Base-by-base conservation (phyloP, 2,797 vertebrate species). In the Chiropotes sagulatus region DNA sequence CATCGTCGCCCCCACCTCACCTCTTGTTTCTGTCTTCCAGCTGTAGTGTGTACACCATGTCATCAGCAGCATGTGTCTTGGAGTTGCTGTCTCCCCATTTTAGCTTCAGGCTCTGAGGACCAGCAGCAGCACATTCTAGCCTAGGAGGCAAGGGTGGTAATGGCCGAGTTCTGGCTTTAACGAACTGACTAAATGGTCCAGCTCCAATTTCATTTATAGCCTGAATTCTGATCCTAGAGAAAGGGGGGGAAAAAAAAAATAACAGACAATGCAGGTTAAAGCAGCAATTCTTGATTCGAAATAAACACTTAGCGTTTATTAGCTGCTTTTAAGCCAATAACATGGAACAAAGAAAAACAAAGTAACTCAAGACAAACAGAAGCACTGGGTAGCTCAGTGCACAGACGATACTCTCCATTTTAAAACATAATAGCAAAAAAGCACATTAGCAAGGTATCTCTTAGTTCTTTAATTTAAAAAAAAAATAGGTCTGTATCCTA, bases 41-140 rank as follows among this genome's bases (percentile, higher is more conserved):
- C 98, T 99, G 99, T 85, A 99, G 99, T 78, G 99, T 99, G 96
- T 99, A 99, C 88, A 99, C 99, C 97, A 99, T 98, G 96, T 99
- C 99, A 1, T 99, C 99, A 0, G 98, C 87, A 7, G 99, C 64
- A 0, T 99, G 99, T 54, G 98, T 98, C 39, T 99, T 99, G 61
- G 99, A 98, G 88, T 97, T 99, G 90, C 99, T 99, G 93, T 99
- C 99, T 4, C 99, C 99, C 99, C 99, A 99, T 80, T 99, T 99
- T 84, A 99, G 99, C 98, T 99, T 99, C 96, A 99, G 99, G 98
- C 99, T 99, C 98, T 99, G 99, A 28, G 99, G 99, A 93, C 99
- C 99, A 0, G 99, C 99, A 0, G 99, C 99, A 4, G 99, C 99
- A 96, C 99, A 99, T 93, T 99, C 99, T 7, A 99, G 99, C 88